These are phyloP conservation scores for Andrena minutula DNA, from an alignment of 2,888 invertebrate species.

Conservation along the genomic window DNA sequence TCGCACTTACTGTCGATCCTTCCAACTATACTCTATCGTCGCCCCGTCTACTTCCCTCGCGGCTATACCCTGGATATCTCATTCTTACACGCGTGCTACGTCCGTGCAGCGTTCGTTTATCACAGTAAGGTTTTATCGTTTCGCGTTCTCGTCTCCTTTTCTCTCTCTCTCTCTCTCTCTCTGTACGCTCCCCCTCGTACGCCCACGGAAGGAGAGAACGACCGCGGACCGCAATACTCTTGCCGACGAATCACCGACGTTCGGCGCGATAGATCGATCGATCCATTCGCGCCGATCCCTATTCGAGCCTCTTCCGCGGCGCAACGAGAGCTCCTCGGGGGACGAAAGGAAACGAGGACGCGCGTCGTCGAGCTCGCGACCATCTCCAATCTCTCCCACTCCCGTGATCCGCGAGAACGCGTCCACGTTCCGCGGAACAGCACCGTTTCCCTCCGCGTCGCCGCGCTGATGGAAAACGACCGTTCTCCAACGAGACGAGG, in stretches of 20 bases:
- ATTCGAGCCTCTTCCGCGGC: slow-evolving; percentile 3
- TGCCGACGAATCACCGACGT: slow-evolving; percentile 11
- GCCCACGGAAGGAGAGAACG: slow-evolving; percentile 3
- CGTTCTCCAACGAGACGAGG: slow-evolving; percentile 16
- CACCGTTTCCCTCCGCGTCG: neutral
- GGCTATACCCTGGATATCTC: slow-evolving; percentile 49
- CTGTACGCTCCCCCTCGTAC: neutral
- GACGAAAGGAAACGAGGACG: slow-evolving; percentile 18
- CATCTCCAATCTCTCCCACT: neutral
- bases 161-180: neutral
- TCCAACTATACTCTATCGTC: slow-evolving; percentile 1
- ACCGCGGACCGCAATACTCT: neutral
- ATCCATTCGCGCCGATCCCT: neutral
- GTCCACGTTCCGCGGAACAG: neutral
- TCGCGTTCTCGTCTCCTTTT: slow-evolving; percentile 6
- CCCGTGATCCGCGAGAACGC: neutral
- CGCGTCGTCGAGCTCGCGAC: neutral
- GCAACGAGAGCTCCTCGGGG: slow-evolving; percentile 4
- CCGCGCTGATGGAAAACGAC: neutral
- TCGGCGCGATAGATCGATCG: slow-evolving; percentile 1
- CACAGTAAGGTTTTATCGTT: slow-evolving; percentile 58
- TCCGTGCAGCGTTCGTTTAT: slow-evolving; percentile 48
- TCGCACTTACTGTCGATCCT: neutral
- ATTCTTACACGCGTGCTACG: slow-evolving; percentile 29
- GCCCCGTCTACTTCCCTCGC: slow-evolving; percentile 22